Evolutionary conservation across 35 echinoderm and acorn worm species (phyloP), one percentile per base, ranked within the genome.

Genomic region (Patiria miniata): DNA sequence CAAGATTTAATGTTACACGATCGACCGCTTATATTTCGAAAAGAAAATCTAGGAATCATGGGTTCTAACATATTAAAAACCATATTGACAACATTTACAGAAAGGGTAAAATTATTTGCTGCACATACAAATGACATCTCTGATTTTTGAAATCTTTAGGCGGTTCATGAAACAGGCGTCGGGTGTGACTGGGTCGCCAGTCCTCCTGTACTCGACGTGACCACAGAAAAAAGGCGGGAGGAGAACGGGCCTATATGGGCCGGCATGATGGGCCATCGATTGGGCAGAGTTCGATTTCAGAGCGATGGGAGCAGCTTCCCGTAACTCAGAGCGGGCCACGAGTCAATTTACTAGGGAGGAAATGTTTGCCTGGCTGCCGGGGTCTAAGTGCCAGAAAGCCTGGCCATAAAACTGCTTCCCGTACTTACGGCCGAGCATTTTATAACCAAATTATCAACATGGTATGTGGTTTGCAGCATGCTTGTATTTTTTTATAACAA

Each of bases 281-380:
- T 23, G 14, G 12, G n/a, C 4, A 73, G 65, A 23, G 65, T 73
- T 73, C 26, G 23, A 30, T 73, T 73, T 73, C 65, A 73, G 65
- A 30, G 21, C 65, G 29, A 12, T 73, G 65, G 65, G 34, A 36
- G 26, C 26, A 10, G 26, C 34, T 73, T 34, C 65, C 65, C 26
- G 26, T 32, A 26, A 18, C 34, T 22, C 34, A 73, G 65, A 73
- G 65, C 29, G 26, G 65, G 10, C 26, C 14, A 73, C 65, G 65
- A 73, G 65, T 73, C 65, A 73, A 73, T 73, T 73, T 73, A 73
- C 65, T 23, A 26, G 65, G n/a, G 8, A 73, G 26, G 42, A 73
- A 73, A 34, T 73, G 29, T 73, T 73, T 73, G 26, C 65, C n/a
- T 32, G 65, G 65, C 10, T 14, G 65, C 7, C 29, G 65, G 65